These are phyloP conservation scores for Lissocephala sabroskyi DNA, from an alignment of 2,888 invertebrate genomes.

Conservation along the genomic window DNA sequence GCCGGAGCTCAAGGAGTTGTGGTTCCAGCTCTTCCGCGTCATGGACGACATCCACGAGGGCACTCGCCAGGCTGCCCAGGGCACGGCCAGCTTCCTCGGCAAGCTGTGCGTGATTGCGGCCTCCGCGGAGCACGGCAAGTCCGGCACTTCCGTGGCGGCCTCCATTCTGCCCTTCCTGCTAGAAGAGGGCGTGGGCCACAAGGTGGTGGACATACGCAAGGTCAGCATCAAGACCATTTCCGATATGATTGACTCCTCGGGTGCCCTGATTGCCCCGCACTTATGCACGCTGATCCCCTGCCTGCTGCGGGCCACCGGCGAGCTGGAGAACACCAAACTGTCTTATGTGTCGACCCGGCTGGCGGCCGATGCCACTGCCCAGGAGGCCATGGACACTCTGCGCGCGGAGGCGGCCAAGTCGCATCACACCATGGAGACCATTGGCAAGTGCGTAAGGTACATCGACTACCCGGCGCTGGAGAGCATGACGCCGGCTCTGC, in stretches of 20 bases:
- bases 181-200: slow-evolving; percentile 84
- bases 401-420: slow-evolving; percentile 86
- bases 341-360: slow-evolving; percentile 85
- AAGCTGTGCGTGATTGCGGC: slow-evolving; percentile 85
- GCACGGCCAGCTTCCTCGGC: slow-evolving; percentile 80
- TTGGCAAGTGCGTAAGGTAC: slow-evolving; percentile 83
- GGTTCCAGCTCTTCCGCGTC: slow-evolving; percentile 89
- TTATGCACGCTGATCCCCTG: slow-evolving; percentile 86
- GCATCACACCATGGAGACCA: slow-evolving; percentile 91
- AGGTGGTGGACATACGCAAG: slow-evolving; percentile 84
- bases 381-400: slow-evolving; percentile 85
- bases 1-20: slow-evolving; percentile 73
- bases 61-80: slow-evolving; percentile 82
- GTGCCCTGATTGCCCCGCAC: slow-evolving; percentile 85
- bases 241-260: slow-evolving; percentile 87
- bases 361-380: slow-evolving; percentile 79
- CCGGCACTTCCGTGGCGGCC: slow-evolving; percentile 80
- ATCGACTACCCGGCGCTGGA: slow-evolving; percentile 84
- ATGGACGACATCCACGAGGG: slow-evolving; percentile 97
- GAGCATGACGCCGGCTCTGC: slow-evolving; percentile 84
- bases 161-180: slow-evolving; percentile 86
- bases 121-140: slow-evolving; percentile 79
- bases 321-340: slow-evolving; percentile 85
- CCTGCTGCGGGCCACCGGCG: slow-evolving; percentile 88
- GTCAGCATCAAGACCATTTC: slow-evolving; percentile 89